Conservation (phyloP, 2,113 vertebrate species). For the Paralichthys olivaceus region DNA sequence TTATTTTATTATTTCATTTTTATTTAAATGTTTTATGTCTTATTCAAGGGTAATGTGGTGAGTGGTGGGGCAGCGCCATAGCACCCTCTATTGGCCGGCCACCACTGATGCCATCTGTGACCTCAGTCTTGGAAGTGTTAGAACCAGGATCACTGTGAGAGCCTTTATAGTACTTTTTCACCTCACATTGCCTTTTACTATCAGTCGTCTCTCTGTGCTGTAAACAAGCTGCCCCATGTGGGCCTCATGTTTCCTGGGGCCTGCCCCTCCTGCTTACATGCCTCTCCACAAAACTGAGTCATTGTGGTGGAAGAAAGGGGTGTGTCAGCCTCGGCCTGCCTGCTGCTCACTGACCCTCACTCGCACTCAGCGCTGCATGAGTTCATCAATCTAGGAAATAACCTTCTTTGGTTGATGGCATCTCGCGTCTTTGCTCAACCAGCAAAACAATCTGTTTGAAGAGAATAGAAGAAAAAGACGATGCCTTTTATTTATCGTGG, state of each 20-base stretch:
- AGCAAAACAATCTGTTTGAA: conserved; percentile 2
- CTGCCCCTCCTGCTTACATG: conserved; percentile 23
- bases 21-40: no score
- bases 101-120: neutral
- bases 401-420: conserved; percentile 49
- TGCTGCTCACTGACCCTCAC: conserved; percentile 57
- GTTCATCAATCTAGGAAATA: conserved; percentile 29
- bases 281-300: conserved; percentile 64
- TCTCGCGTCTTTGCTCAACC: conserved; percentile 1
- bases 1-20: no score
- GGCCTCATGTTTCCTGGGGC: conserved; percentile 51
- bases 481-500: neutral
- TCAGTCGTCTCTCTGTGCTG: conserved; percentile 8
- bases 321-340: conserved; percentile 42
- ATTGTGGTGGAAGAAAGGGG: conserved; percentile 48
- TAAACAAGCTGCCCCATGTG: conserved; percentile 44
- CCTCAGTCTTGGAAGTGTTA: neutral
- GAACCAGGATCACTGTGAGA: neutral
- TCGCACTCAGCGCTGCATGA: conserved; percentile 40
- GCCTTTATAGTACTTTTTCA: neutral
- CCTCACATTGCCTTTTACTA: neutral
- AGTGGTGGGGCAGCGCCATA: no score
- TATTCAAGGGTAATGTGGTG: no score
- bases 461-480: neutral
- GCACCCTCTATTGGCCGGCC: no score